Evolutionary conservation across 2,113 vertebrate species (phyloP).

Genomic region (Puntigrus tetrazona): DNA sequence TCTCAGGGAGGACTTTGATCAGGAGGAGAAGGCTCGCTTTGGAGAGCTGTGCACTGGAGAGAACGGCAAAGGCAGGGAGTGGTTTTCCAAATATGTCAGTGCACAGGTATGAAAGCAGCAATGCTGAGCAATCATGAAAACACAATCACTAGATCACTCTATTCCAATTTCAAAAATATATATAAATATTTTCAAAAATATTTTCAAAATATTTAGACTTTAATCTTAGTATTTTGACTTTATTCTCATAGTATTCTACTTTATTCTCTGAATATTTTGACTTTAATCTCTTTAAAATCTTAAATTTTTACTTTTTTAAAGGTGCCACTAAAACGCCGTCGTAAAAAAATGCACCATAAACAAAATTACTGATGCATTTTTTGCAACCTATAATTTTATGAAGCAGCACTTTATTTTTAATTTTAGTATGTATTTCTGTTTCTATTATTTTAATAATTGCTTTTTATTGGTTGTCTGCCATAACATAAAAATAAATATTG

Average conservation of each 20-base stretch:
- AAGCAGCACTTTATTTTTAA: neutral
- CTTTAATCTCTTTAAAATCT: no score
- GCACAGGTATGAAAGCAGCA: conserved; percentile 80
- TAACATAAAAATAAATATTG: neutral
- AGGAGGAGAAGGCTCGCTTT: conserved; percentile 93
- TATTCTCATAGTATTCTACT: no score
- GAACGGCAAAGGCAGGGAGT: conserved; percentile 89
- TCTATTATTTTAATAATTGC: neutral
- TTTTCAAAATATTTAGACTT: no score
- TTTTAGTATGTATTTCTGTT: neutral
- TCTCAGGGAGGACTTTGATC: conserved; percentile 88
- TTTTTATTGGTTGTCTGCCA: neutral
- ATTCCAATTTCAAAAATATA: neutral
- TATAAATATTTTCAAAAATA: no score
- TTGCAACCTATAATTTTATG: neutral
- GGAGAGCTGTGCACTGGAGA: conserved; percentile 89
- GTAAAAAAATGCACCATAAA: neutral
- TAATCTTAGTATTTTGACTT: no score
- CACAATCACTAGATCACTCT: neutral
- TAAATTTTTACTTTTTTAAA: no score
- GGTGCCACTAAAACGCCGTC: no score
- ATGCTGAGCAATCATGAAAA: neutral
- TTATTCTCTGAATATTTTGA: no score
- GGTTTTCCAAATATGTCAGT: conserved; percentile 92
- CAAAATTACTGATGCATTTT: neutral